phyloP scores from a whole-genome alignment of 2,797 vertebrate genomes.

The Cephalopachus bancanus region DNA sequence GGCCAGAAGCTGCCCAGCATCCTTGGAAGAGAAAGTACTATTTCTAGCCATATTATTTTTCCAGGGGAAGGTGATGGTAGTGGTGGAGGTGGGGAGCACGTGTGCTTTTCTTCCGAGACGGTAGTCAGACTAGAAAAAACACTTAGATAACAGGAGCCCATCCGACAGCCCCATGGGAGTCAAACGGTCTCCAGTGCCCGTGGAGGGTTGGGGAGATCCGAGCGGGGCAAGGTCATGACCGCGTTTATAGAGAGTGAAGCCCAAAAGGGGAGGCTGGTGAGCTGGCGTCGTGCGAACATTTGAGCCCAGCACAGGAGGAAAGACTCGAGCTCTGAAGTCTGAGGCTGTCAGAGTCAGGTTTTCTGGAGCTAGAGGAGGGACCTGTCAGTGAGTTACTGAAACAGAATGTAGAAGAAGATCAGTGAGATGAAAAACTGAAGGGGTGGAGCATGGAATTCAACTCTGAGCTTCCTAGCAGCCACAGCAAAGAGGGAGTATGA shows the following conservation, averaged over 20 bases:
- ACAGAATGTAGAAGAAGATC: background rate
- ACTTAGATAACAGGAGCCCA: too few species aligned
- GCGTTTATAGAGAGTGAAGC: background rate
- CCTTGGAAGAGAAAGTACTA: background rate
- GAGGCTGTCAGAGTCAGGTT: background rate
- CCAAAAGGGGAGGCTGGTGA: background rate
- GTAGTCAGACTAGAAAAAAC: background rate
- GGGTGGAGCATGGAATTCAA: background rate
- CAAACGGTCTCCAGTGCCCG: rapidly evolving
- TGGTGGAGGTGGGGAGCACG: background rate
- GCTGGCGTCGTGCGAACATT: background rate
- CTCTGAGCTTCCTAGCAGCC: background rate
- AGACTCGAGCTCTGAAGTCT: background rate
- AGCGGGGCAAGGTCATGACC: rapidly evolving
- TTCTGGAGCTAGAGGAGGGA: background rate
- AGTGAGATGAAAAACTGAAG: background rate
- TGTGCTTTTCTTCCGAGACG: background rate
- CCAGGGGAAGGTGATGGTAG: background rate
- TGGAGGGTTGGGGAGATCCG: rapidly evolving
- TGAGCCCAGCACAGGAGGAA: background rate
- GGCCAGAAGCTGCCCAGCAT: background rate
- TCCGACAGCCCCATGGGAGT: rapidly evolving
- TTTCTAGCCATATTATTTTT: background rate
- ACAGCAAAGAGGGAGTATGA: background rate
- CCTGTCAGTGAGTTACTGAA: background rate